These are phyloP conservation scores for Ostrea denselamellosa DNA, from an alignment of 1,140 invertebrate species.

Conservation along the genomic window DNA sequence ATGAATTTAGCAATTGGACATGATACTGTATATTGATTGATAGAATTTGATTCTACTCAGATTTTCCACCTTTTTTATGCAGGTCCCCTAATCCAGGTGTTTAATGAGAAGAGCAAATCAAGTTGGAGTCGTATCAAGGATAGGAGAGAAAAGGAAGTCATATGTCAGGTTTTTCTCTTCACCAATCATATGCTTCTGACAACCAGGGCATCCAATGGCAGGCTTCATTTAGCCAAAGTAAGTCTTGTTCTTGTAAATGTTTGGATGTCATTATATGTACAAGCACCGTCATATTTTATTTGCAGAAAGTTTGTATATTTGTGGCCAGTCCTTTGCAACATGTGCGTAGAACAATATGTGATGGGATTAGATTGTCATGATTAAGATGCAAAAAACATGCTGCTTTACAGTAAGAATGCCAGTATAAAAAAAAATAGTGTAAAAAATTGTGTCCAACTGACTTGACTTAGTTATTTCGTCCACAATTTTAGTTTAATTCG, in stretches of 20 bases:
- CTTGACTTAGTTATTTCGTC: too few relatives aligned
- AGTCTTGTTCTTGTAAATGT: conserved; percentile 48
- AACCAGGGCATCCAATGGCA: conserved; percentile 89
- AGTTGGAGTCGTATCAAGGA: conserved; percentile 80
- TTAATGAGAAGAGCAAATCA: conserved; percentile 83
- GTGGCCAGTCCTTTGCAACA: too few relatives aligned
- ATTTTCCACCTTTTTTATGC: conserved; percentile 54
- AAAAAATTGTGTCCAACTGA: too few relatives aligned
- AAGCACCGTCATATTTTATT: too few relatives aligned
- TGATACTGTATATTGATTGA: not conserved
- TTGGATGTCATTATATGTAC: too few relatives aligned
- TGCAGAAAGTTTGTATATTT: too few relatives aligned
- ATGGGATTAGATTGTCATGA: too few relatives aligned
- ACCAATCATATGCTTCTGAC: conserved; percentile 92
- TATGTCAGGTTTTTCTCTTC: conserved; percentile 92
- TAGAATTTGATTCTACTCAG: not conserved
- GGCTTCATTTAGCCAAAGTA: conserved; percentile 90
- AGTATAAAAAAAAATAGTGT: too few relatives aligned
- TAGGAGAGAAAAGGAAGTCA: conserved; percentile 84
- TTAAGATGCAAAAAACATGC: too few relatives aligned
- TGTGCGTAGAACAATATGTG: too few relatives aligned
- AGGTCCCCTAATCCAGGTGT: conserved; percentile 86
- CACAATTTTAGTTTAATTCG: too few relatives aligned
- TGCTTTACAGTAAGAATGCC: too few relatives aligned
- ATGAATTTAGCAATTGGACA: not conserved